phyloP scores from a whole-genome alignment of 2,113 vertebrate species.

The Bambusicola thoracicus region DNA sequence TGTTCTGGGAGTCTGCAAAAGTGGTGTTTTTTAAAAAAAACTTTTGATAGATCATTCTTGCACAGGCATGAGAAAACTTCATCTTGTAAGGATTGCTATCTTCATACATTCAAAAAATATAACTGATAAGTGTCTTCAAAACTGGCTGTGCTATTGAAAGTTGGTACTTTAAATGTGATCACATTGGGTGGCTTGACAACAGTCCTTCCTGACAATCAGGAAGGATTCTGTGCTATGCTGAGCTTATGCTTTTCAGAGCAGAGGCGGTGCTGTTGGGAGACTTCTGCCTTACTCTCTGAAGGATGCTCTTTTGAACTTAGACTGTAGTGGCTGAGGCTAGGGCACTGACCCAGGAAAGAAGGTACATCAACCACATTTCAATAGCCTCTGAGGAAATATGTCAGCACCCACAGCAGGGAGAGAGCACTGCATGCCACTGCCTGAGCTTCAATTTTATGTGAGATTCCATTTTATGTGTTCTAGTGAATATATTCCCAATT shows the following conservation, averaged over 20 bases:
- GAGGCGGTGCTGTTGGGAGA: neutral
- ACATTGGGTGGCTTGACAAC: neutral
- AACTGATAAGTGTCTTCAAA: neutral
- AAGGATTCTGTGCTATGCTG: neutral
- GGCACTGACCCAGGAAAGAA: neutral
- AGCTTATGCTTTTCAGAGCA: neutral
- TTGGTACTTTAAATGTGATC: neutral
- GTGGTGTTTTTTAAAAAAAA: neutral
- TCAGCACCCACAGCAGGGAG: neutral
- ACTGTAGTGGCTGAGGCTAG: neutral
- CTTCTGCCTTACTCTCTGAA: neutral
- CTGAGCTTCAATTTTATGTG: too few species aligned
- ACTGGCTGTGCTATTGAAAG: neutral
- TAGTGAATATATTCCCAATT: neutral
- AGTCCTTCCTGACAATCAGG: neutral
- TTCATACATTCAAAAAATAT: neutral
- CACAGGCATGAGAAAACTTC: neutral
- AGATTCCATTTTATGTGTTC: neutral
- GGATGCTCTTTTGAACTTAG: neutral
- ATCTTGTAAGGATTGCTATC: neutral
- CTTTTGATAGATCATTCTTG: neutral
- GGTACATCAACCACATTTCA: neutral
- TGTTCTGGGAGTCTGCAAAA: neutral
- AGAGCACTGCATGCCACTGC: rapidly evolving
- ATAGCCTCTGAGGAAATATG: neutral